phyloP scores from a whole-genome alignment of 2,888 invertebrate genomes.

The Acleris cristana region DNA sequence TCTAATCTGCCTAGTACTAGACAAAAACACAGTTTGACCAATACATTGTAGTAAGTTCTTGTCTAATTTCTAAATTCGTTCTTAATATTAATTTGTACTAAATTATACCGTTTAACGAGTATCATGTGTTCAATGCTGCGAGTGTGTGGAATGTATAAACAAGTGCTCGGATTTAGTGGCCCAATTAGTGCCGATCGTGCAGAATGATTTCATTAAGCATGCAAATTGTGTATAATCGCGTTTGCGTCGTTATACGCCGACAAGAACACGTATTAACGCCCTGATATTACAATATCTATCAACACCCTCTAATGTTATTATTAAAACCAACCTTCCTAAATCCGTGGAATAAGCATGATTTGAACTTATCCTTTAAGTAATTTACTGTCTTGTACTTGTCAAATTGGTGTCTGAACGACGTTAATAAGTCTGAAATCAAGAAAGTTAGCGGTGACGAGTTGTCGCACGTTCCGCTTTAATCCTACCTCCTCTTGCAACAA shows the following conservation, averaged over 20 bases:
- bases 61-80: background rate
- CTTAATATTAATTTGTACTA: background rate
- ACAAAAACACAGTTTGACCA: too few species aligned
- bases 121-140: background rate
- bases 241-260: slow-evolving; percentile 26
- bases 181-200: slow-evolving; percentile 68
- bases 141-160: slow-evolving; percentile 54
- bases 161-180: slow-evolving; percentile 65
- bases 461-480: slow-evolving; percentile 11
- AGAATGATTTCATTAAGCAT: slow-evolving; percentile 76
- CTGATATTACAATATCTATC: slow-evolving; percentile 12
- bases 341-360: background rate
- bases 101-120: slow-evolving; percentile 3
- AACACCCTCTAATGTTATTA: background rate
- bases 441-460: slow-evolving; percentile 14
- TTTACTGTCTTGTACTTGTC: slow-evolving; percentile 9
- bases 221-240: slow-evolving; percentile 60
- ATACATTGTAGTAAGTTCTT: too few species aligned
- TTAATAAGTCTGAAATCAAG: slow-evolving; percentile 15
- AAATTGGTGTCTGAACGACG: slow-evolving; percentile 11
- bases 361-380: background rate
- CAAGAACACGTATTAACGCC: slow-evolving; percentile 13
- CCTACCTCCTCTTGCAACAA: slow-evolving; percentile 7
- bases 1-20: too few species aligned
- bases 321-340: background rate